Base-by-base conservation (phyloP, 1,140 invertebrate genomes). In the Stenopsyche tienmushanensis region DNA sequence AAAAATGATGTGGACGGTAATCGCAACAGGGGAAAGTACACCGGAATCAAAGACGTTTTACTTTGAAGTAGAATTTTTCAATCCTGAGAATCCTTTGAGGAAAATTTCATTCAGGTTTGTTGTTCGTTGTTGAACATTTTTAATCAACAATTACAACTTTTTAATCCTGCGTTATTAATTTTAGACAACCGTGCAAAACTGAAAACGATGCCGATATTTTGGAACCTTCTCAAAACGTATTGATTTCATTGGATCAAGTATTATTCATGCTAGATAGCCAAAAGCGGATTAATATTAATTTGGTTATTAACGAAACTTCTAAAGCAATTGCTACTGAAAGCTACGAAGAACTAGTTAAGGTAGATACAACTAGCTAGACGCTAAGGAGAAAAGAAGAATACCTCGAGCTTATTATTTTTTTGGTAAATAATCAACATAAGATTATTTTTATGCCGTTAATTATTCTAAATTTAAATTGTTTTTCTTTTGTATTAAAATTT, bases 1-100 rank as follows among this genome's bases (percentile, higher is more conserved):
- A 17, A 75, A 79, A 71, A 81, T 80, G 80, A 81, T 81, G 78
- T 81, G 80, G 80, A 79, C 80, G 2, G 78, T 81, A 1, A 71
- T 81, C 3, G 77, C 78, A 3, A 81, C 78, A 34, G 78, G 79
- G 50, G 78, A 79, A 2, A 76, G 3, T 3, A 5, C 7, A 18
- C 23, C 17, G 5, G 52, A 65, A 7, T 3, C 26, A 8, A 78
- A 75, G 57, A n/a, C 21, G 8, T 81, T 74, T 72, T 81, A 79
- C 63, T 81, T 79, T 64, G 79, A 81, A 71, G 73, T 81, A 1
- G 78, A 81, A 66, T 72, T 81, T 60, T 78, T 79, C 66, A 71
- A 80, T 25, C 79, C 80, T 5, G 75, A 75, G 54, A 42, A 75
- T 24, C 74, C 77, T 13, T 74, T 73, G 60, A 80, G 80, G 73